A percentile compares a stretch with the other conserved stretches of the same genome.
Conservation (phyloP, 1,140 invertebrate genomes). For the Bombus sibiricus region DNA sequence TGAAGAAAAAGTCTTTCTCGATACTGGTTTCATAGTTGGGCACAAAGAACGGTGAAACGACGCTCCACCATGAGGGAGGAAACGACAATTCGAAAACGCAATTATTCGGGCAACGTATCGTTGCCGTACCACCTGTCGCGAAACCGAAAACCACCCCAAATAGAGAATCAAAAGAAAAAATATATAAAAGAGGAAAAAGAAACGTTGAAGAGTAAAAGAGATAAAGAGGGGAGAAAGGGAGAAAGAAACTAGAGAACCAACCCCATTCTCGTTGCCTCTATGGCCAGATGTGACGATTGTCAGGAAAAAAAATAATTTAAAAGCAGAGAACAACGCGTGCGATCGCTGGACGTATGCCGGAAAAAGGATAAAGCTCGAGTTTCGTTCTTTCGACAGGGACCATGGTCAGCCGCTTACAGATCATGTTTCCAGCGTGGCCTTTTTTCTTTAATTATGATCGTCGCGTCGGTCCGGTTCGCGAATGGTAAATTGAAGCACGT, state of each 20-base stretch:
- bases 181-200: neutral
- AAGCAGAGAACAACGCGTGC: constrained; percentile 54
- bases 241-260: too few species aligned
- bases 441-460: constrained; percentile 55
- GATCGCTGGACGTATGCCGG: constrained; percentile 27
- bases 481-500: constrained; percentile 36
- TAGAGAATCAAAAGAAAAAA: neutral
- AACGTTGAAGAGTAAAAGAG: neutral
- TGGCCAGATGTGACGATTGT: constrained; percentile 62
- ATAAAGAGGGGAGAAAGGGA: constrained; percentile 1
- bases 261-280: neutral
- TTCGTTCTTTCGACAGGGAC: constrained; percentile 18
- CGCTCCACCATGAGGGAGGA: constrained; percentile 23
- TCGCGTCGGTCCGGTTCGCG: neutral
- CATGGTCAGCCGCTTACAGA: neutral
- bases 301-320: constrained; percentile 63
- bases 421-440: constrained; percentile 25
- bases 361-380: constrained; percentile 38
- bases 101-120: constrained; percentile 66
- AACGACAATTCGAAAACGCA: constrained; percentile 69
- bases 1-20: constrained; percentile 37
- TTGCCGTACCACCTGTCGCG: constrained; percentile 58
- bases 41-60: constrained; percentile 49
- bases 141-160: constrained; percentile 60
- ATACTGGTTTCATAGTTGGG: constrained; percentile 22